These are phyloP conservation scores for Rhynchonema sp. DNA, from an alignment of 2,888 invertebrate species.

Conservation along the genomic window DNA sequence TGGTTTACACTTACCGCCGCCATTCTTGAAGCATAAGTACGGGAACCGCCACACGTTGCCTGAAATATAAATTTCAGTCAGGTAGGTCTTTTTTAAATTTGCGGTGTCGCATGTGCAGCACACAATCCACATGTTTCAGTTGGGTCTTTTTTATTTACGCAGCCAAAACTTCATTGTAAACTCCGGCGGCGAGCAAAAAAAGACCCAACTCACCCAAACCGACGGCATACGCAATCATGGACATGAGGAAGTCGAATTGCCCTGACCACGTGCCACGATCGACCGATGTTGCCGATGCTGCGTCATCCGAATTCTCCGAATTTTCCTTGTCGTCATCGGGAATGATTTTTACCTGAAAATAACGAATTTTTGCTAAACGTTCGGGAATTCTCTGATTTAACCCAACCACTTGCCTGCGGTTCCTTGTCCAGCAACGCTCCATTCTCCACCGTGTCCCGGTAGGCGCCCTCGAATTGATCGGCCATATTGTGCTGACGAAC, in stretches of 20 bases:
- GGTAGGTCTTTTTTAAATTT: no score
- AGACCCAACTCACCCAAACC: conserved; percentile 17
- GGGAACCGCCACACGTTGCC: background rate
- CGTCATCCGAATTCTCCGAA: background rate
- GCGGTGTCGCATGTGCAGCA: no score
- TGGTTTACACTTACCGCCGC: background rate
- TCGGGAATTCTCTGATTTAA: background rate
- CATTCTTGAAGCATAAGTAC: background rate
- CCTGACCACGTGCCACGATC: conserved; percentile 21
- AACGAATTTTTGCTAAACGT: background rate
- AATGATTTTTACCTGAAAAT: no score
- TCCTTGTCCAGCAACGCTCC: background rate
- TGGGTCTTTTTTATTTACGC: no score
- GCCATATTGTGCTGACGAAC: no score
- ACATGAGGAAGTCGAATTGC: conserved; percentile 24
- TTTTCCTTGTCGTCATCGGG: no score
- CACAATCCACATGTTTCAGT: no score
- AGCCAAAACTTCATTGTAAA: background rate
- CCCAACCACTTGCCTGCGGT: background rate
- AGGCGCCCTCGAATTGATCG: no score
- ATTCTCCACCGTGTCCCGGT: background rate
- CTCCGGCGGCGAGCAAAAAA: background rate
- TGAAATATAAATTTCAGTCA: background rate
- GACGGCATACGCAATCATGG: conserved; percentile 26
- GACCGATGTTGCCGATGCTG: background rate